Evolutionary conservation across 1,140 invertebrate genomes (phyloP), one percentile per base, ranked within the genome.

Genomic region (Venturia canescens): DNA sequence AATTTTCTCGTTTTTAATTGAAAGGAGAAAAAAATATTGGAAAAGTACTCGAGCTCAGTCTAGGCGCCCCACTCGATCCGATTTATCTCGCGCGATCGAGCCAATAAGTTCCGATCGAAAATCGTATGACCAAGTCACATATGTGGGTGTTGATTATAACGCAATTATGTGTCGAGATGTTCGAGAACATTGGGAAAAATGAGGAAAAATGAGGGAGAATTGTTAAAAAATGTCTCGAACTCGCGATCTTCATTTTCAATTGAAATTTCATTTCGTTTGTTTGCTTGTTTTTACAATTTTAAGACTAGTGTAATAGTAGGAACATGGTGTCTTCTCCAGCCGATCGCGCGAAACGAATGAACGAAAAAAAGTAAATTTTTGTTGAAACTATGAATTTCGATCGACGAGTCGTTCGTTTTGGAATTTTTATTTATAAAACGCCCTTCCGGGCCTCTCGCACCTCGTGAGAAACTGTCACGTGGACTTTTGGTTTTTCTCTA

Each of bases 241-340:
- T 53, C 26, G 60, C 26, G 18, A 57, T 57, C 15, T 23, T 63
- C 16, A 13, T 78, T 78, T 48, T 48, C 67, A 69, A 44, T 31
- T 78, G 66, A 3, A 66, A 63, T 66, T 23, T 77, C n/a, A 27
- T 76, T 76, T 74, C 80, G 70, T 80, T 84, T 83, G 72, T 82
- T 83, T 80, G 69, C 79, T 82, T 81, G 85, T 85, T 81, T 87
- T 89, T 87, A 89, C 86, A 85, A 85, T 77, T 15, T 91, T 91
- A 90, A 90, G 91, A 92, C 91, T 92, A 92, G 91, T 90, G 88
- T 89, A 87, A 90, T 88, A 91, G 90, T 90, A 92, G 90, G 91
- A 91, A 92, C 90, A 91, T 91, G 88, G 82, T 88, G 86, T 90
- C 89, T 88, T 87, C 84, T 63, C 87, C 86, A 84, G 87, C 86